Base-by-base conservation (phyloP, 2,888 invertebrate genomes). In the Drosophila borborema region DNA sequence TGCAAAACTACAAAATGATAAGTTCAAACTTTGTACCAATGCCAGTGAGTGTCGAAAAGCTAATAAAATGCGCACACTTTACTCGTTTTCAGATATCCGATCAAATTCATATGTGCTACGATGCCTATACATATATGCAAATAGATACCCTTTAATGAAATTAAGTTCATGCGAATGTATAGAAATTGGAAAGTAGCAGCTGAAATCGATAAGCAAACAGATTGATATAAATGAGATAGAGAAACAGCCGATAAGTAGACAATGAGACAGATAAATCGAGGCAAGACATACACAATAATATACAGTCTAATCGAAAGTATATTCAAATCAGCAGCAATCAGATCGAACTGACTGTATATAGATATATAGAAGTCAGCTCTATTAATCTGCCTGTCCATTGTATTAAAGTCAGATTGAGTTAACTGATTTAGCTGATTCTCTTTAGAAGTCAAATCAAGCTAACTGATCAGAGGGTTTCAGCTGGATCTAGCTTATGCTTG, bases 1-100 rank as follows among this genome's bases (percentile, higher is more conserved):
- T 45, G 45, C 69, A 58, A 71, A 82, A 82, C 87, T 86, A 74
- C 66, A 74, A 75, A 81, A 78, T 77, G 71, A 75, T 79, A 81
- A 70, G 74, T 70, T 81, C 8, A 62, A 81, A 81, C 59, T 72
- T 74, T 74, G 28, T 59, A 31, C 20, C 34, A 64, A 68, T 63
- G 45, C 5, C 7, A n/a, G 23, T 4, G 38, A 58, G 55, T 56
- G 56, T 36, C 40, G 18, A 45, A 77, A 67, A 40, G 58, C 77
- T 67, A 73, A 63, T 65, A 68, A 73, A 77, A 63, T 45, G 9
- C 5, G 10, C 43, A 14, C 38, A 53, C 66, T 78, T 74, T 65
- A 74, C 65, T 64, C 28, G 5, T 45, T 34, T 40, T 18, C 18
- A 45, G 7, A 69, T 59, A 69, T 40, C 18, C 23, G 38, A 23